Conservation (phyloP, 2,113 vertebrate species). For the Megaceryle maxima region DNA sequence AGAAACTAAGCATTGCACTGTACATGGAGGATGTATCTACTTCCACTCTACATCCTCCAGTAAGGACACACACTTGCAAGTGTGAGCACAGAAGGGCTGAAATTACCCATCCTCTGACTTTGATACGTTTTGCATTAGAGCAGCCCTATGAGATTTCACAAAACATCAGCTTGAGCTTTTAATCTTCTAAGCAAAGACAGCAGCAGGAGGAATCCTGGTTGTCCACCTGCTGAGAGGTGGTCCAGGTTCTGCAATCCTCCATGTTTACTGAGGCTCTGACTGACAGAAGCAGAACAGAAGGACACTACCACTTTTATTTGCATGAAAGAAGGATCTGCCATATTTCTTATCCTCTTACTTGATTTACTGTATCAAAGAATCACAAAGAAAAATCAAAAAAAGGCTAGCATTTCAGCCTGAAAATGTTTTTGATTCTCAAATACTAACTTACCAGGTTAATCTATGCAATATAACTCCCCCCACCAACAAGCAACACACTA, state of each 20-base stretch:
- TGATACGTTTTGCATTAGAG: neutral
- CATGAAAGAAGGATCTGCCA: neutral
- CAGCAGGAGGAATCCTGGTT: neutral
- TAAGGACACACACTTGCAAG: neutral
- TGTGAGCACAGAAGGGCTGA: neutral
- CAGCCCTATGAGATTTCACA: neutral
- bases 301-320: neutral
- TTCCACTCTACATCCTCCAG: no score
- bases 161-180: neutral
- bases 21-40: rapidly evolving
- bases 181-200: neutral
- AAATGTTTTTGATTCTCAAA: neutral
- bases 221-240: neutral
- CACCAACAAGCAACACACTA: neutral
- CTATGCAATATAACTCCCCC: neutral
- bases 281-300: neutral
- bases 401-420: neutral
- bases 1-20: neutral
- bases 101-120: neutral
- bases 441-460: neutral
- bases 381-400: neutral
- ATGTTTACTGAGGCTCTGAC: rapidly evolving
- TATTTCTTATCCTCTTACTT: neutral
- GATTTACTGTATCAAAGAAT: neutral
- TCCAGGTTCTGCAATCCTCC: neutral